Base-by-base conservation (phyloP, 2,797 vertebrate genomes). In the Enteromius trimaculatus region DNA sequence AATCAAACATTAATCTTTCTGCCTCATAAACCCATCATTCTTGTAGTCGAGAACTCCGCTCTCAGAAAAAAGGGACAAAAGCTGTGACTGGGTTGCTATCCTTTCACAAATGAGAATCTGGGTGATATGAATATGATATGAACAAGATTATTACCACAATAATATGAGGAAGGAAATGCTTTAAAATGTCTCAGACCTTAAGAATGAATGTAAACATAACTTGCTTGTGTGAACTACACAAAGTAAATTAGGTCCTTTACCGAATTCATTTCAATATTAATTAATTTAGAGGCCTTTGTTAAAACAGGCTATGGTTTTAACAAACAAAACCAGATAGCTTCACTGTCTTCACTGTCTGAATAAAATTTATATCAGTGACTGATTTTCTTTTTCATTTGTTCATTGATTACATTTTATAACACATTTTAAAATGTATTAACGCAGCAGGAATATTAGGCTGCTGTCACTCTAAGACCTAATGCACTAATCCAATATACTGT, bases 391-490 rank as follows among this genome's bases (percentile, higher is more conserved):
- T n/a, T 16, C 21, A 3, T 55, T 55, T 55, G 53, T 55, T 55
- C 53, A n/a, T n/a, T 55, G 21, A 55, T 55, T 55, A 55, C n/a
- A 9, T n/a, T 55, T 55, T 4, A 55, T 55, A n/a, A 55, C 3
- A 58, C 51, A 53, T 19, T 21, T 53, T n/a, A 6, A 4, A 37
- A 37, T 6, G 6, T 6, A 6, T 6, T 6, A 37, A 37, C 34
- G 9, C n/a, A 58, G n/a, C n/a, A 58, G 21, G 9, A 58, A 11
- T 13, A 23, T 58, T 58, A 58, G 55, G 23, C 23, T 14, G 58
- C 58, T 60, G 58, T 26, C 58, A 60, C 58, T 60, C 26, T 60
- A 55, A 60, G 58, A 60, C 58, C 23, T 26, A 60, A 58, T 58
- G n/a, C 55, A 58, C 55, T 4, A 5, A 60, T 23, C 23, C 11